These are phyloP conservation scores for Struthidea cinerea DNA, from an alignment of 2,113 vertebrate species.

Conservation along the genomic window DNA sequence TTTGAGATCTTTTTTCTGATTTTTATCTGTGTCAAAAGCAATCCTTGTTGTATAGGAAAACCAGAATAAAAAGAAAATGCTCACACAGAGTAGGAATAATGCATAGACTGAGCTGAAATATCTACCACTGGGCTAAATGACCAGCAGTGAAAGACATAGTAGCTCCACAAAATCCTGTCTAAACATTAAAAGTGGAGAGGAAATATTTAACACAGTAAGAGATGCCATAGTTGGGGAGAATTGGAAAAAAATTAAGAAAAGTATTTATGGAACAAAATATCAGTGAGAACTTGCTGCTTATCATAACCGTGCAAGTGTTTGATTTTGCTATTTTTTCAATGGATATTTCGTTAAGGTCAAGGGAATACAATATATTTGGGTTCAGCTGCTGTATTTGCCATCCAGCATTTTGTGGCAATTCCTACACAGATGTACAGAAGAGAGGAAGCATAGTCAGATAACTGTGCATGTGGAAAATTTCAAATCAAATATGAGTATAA, in stretches of 20 bases:
- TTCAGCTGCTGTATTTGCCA: neutral
- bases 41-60: neutral
- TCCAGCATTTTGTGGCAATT: neutral
- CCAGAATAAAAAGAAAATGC: neutral
- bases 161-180: neutral
- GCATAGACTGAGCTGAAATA: neutral
- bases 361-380: neutral
- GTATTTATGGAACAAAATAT: neutral
- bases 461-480: neutral
- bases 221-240: neutral
- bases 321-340: neutral
- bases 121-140: neutral
- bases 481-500: neutral
- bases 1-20: neutral
- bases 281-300: neutral
- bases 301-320: rapidly evolving
- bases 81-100: neutral
- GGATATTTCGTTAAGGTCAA: neutral
- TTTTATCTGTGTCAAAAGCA: neutral
- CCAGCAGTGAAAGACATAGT: neutral
- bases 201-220: neutral
- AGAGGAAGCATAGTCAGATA: neutral
- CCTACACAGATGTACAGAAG: neutral
- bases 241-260: neutral
- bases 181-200: neutral